phyloP scores from a whole-genome alignment of 2,888 invertebrate species.

The Steinernema carpocapsae region DNA sequence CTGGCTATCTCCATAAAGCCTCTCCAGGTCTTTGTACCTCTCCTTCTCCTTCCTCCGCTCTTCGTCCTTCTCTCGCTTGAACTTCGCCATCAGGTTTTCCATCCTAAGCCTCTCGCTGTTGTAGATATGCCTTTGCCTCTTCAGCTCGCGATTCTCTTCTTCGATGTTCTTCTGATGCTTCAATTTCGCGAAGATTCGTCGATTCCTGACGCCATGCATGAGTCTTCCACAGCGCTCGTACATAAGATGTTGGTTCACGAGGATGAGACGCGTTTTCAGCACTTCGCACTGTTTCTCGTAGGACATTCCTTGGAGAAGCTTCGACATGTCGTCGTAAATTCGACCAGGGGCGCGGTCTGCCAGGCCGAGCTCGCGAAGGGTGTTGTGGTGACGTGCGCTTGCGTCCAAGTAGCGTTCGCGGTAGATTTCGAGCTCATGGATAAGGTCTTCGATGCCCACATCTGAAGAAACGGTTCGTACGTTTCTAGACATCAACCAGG shows the following conservation, averaged over 20 bases:
- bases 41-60: neutral
- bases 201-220: slow-evolving; percentile 52
- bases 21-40: neutral
- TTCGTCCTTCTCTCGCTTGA: slow-evolving; percentile 1
- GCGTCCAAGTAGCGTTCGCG: slow-evolving; percentile 46
- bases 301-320: slow-evolving; percentile 44
- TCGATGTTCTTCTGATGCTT: slow-evolving; percentile 37
- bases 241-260: slow-evolving; percentile 57
- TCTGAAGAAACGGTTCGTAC: slow-evolving; percentile 1
- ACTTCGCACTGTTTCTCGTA: slow-evolving; percentile 51
- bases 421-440: slow-evolving; percentile 36
- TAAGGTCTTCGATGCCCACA: slow-evolving; percentile 25
- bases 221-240: slow-evolving; percentile 53
- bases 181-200: slow-evolving; percentile 47
- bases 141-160: slow-evolving; percentile 11
- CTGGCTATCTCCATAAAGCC: slow-evolving; percentile 15
- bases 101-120: slow-evolving; percentile 15
- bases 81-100: neutral
- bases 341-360: slow-evolving; percentile 51
- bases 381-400: slow-evolving; percentile 44
- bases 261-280: slow-evolving; percentile 47
- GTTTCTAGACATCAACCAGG: no score
- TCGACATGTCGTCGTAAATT: slow-evolving; percentile 53
- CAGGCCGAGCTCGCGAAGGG: slow-evolving; percentile 47
- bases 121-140: neutral